Percentiles rank a stretch among this genome's conserved stretches.
Evolutionary conservation across 2,113 vertebrate genomes (phyloP).

Genomic region (rabbit (Oryctolagus cuniculus)): DNA sequence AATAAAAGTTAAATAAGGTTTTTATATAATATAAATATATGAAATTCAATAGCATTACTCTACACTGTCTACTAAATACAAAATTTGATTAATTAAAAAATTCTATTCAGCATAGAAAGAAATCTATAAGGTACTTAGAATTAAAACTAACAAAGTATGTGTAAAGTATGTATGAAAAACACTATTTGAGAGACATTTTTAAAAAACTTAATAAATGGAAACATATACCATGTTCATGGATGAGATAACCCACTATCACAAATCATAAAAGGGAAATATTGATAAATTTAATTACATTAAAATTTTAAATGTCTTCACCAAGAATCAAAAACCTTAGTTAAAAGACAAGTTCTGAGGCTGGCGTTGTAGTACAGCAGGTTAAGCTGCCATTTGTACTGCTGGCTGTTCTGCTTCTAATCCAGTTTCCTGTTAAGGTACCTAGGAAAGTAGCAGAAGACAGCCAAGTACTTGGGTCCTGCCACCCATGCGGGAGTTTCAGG

Average conservation of each 20-base stretch:
- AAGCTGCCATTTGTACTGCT: too few species aligned
- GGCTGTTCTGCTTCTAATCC: too few species aligned
- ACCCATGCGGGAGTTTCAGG: too few species aligned
- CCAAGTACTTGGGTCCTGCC: too few species aligned
- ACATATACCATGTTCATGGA: background rate
- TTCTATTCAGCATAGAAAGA: background rate
- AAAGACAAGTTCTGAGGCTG: background rate
- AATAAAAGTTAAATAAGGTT: background rate
- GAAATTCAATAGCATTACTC: background rate
- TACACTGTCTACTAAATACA: background rate
- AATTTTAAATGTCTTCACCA: slow-evolving; percentile 22
- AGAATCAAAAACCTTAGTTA: background rate
- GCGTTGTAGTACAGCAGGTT: too few species aligned
- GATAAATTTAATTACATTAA: background rate
- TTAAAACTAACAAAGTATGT: background rate
- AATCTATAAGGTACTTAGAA: background rate
- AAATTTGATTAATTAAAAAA: background rate
- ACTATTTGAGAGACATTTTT: background rate
- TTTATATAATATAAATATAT: background rate
- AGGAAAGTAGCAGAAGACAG: too few species aligned
- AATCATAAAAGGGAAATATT: background rate
- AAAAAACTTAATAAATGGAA: background rate
- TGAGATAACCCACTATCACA: background rate
- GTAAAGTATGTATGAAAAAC: background rate
- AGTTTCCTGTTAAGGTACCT: too few species aligned